These are phyloP conservation scores for Neodiprion pinetum DNA, from an alignment of 1,140 invertebrate species.

Conservation along the genomic window DNA sequence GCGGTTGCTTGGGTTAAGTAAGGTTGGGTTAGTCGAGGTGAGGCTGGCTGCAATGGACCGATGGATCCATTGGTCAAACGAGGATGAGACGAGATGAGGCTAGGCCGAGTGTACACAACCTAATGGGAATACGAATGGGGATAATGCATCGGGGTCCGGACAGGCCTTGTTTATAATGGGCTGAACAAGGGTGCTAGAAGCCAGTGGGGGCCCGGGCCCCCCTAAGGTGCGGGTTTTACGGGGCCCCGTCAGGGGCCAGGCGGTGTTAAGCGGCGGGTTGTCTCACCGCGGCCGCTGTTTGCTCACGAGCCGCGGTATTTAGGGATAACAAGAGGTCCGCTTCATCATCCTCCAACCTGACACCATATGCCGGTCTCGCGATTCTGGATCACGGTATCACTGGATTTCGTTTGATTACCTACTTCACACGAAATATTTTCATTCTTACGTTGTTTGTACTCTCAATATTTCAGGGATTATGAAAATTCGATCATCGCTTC, in stretches of 20 bases:
- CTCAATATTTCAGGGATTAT: conserved; percentile 34
- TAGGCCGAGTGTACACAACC: conserved; percentile 4
- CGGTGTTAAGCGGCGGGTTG: conserved; percentile 56
- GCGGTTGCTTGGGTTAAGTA: conserved; percentile 20
- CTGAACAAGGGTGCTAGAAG: conserved; percentile 62
- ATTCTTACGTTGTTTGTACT: conserved; percentile 31
- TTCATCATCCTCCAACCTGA: conserved; percentile 49
- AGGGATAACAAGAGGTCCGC: conserved; percentile 60
- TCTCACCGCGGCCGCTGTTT: conserved; percentile 55
- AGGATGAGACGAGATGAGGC: background rate
- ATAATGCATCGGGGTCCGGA: conserved; percentile 54
- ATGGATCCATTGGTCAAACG: conserved; percentile 4
- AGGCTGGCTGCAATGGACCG: background rate
- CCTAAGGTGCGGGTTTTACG: conserved; percentile 54
- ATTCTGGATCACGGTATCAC: conserved; percentile 26
- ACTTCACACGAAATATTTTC: too few species aligned
- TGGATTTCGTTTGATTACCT: too few species aligned
- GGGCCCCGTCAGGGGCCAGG: conserved; percentile 43
- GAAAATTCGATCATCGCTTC: background rate
- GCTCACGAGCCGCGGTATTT: conserved; percentile 60
- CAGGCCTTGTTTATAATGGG: conserved; percentile 60
- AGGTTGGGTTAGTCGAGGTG: conserved; percentile 23
- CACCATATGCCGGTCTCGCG: conserved; percentile 25
- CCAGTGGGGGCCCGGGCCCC: conserved; percentile 56
- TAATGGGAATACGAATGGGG: conserved; percentile 27